Evolutionary conservation across 2,888 invertebrate genomes (phyloP).

Genomic region (Agapostemon virescens): DNA sequence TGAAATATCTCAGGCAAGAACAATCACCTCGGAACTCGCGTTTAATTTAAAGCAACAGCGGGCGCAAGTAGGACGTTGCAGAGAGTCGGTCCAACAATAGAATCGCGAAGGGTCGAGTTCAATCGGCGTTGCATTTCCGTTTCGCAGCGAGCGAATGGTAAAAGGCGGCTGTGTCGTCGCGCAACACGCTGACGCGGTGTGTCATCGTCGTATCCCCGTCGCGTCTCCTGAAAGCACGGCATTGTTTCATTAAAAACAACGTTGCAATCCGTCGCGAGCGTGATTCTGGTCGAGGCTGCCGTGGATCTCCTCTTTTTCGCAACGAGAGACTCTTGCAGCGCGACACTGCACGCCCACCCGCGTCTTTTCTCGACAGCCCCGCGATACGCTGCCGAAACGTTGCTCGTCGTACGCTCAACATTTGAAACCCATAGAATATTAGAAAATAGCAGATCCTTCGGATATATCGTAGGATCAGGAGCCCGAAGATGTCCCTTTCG

Average conservation of each 20-base stretch:
- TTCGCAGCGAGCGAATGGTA: conserved; percentile 18
- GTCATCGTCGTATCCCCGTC: conserved; percentile 30
- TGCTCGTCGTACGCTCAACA: too few species aligned
- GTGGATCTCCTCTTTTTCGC: conserved; percentile 37
- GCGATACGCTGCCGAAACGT: too few species aligned
- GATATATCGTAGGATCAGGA: too few species aligned
- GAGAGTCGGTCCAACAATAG: conserved; percentile 17
- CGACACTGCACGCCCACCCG: conserved; percentile 38
- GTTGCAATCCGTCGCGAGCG: conserved; percentile 36
- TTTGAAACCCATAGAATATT: too few species aligned
- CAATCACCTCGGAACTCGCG: background rate
- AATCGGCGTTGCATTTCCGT: conserved; percentile 29
- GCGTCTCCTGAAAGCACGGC: conserved; percentile 23
- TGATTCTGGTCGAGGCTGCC: conserved; percentile 42
- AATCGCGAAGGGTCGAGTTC: conserved; percentile 16
- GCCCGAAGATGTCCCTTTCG: too few species aligned
- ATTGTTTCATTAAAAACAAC: conserved; percentile 48
- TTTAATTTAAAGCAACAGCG: conserved; percentile 1
- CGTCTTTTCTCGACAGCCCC: background rate
- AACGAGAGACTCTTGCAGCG: conserved; percentile 12
- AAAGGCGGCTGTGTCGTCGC: conserved; percentile 29
- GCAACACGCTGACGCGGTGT: conserved; percentile 15
- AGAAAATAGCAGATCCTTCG: too few species aligned
- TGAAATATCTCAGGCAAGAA: conserved; percentile 1
- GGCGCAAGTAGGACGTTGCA: conserved; percentile 21